Evolutionary conservation across 2,113 vertebrate genomes (phyloP), one percentile per base, ranked within the genome.

Genomic region (Dolichotis patagonum): DNA sequence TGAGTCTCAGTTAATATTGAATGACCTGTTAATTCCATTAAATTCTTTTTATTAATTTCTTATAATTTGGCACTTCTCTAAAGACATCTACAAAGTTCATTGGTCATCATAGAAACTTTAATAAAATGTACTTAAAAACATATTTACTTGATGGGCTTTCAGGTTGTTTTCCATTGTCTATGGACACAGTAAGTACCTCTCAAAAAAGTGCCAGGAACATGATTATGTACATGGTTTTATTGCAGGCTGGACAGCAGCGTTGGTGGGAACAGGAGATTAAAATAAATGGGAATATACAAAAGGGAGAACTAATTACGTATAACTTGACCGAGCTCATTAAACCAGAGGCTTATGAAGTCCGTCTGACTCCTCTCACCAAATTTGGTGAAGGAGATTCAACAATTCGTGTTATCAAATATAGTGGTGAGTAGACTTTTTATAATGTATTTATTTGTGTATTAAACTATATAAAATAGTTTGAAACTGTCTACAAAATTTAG

Each of bases 231-330:
- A 96, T 69, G 7, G 88, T 96, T 94, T 92, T 1, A 5, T 98
- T 97, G 1, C 98, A 99, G 99, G 99, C 99, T 30, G 99, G 99
- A 9, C 99, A 99, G 38, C 99, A 99, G 97, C 99, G 99, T 62
- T 99, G 99, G 99, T 99, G 99, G 99, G 99, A 99, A 82, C 99
- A 99, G 95, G 99, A 99, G 94, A 99, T 99, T 97, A 98, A 99
- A 0, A 99, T 99, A 96, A 99, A 99, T 28, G 99, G 99, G 11
- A 98, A 99, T 11, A 99, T 99, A 96, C 99, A 99, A 97, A 99
- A 99, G 95, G 99, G 99, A 91, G 99, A 99, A 95, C 96, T 99
- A 89, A 99, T 99, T 98, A 99, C 99, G 26, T 99, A 99, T 98
- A 99, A 99, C 97, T 98, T 99, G 85, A 99, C 99, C 0, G 99